Conservation (phyloP, 2,113 vertebrate genomes). For the Plecotus auritus region DNA sequence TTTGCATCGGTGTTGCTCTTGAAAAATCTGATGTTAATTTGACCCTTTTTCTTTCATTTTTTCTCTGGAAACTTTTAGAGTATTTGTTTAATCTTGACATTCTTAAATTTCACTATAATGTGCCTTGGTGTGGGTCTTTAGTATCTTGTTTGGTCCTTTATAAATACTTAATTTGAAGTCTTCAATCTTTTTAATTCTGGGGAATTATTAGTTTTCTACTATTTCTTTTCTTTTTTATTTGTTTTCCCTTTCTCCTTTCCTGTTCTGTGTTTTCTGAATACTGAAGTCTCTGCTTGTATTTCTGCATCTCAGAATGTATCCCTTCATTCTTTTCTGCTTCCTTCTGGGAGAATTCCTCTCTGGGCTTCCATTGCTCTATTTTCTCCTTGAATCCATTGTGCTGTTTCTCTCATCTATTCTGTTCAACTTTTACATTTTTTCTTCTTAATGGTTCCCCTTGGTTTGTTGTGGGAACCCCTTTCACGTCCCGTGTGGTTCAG, state of each 20-base stretch:
- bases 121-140: neutral
- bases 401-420: neutral
- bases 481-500: no score
- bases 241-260: neutral
- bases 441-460: neutral
- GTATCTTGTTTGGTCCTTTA: neutral
- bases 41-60: neutral
- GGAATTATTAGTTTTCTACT: neutral
- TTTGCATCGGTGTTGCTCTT: neutral
- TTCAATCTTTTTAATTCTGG: slow-evolving; percentile 21
- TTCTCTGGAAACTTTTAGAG: slow-evolving; percentile 4
- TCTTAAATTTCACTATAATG: neutral
- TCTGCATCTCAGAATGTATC: neutral
- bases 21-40: neutral
- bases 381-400: neutral
- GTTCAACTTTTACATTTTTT: neutral
- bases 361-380: neutral
- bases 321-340: neutral
- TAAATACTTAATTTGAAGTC: neutral
- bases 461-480: no score
- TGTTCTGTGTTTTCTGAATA: neutral
- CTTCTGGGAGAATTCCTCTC: neutral
- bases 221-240: neutral
- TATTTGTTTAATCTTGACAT: neutral
- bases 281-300: neutral